phyloP scores from a whole-genome alignment of 2,113 vertebrate genomes.

The Naja naja region DNA sequence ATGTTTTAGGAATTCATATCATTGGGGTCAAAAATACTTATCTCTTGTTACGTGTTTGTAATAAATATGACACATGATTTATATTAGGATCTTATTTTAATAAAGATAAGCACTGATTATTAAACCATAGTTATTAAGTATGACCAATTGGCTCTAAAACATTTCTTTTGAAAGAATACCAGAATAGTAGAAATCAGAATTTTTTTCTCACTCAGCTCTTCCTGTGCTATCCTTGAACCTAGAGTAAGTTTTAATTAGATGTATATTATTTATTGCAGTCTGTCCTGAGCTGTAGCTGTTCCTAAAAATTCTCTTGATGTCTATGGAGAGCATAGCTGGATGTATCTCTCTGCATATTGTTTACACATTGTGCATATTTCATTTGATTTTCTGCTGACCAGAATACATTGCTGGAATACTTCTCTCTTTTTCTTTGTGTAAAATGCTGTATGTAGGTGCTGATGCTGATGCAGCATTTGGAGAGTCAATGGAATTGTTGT shows the following conservation, averaged over 20 bases:
- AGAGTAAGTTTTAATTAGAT: neutral
- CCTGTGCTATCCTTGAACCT: neutral
- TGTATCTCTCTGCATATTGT: neutral
- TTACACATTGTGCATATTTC: rapidly evolving
- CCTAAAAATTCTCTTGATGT: neutral
- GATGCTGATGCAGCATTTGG: neutral
- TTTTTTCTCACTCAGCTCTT: neutral
- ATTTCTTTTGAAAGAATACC: neutral
- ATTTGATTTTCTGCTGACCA: neutral
- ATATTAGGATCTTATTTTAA: neutral
- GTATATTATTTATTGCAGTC: neutral
- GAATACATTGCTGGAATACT: neutral
- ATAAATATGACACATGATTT: neutral
- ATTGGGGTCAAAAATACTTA: neutral
- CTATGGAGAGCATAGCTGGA: neutral
- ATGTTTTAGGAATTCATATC: neutral
- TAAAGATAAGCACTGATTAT: neutral
- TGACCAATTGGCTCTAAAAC: neutral
- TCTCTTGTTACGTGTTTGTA: neutral
- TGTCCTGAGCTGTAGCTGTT: neutral
- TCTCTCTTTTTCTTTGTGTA: neutral
- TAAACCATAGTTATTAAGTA: neutral
- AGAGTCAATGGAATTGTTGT: neutral
- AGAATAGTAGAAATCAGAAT: neutral
- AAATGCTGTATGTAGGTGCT: neutral